A percentile compares a stretch with the other conserved stretches of the same genome.
These are phyloP conservation scores for Fabriciana adippe DNA, from an alignment of 2,888 invertebrate species.

Conservation along the genomic window DNA sequence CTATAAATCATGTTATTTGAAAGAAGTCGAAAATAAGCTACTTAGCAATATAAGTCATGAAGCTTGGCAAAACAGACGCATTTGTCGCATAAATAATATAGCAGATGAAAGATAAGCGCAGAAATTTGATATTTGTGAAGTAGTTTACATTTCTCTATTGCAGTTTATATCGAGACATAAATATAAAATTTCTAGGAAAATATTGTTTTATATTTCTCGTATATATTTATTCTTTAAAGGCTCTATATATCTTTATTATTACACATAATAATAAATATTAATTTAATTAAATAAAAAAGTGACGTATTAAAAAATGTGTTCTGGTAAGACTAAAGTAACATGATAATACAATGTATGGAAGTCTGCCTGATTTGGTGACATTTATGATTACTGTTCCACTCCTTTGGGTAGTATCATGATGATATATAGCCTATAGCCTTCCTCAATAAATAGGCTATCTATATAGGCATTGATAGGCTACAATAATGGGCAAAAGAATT, in stretches of 20 bases:
- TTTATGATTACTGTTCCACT: no score
- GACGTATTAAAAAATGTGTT: no score
- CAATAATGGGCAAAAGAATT: no score
- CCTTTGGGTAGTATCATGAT: no score
- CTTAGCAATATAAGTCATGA: conserved; percentile 14
- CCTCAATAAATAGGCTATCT: no score
- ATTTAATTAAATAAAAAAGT: no score
- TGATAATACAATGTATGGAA: no score
- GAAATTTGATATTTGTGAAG: conserved; percentile 23
- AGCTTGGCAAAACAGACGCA: conserved; percentile 17
- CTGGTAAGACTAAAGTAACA: no score
- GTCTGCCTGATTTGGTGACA: no score
- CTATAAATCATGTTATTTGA: background rate
- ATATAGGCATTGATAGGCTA: no score
- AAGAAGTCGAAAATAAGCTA: conserved; percentile 1
- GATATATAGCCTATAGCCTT: no score
- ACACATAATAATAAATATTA: no score
- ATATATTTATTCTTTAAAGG: background rate
- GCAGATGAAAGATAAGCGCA: conserved; percentile 16
- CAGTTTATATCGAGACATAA: conserved; percentile 12
- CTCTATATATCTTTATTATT: conserved; percentile 9
- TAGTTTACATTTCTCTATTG: conserved; percentile 17
- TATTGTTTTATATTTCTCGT: background rate
- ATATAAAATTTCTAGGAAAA: conserved; percentile 10
- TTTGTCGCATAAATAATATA: conserved; percentile 19